Evolutionary conservation across 2,113 vertebrate genomes (phyloP).

Genomic region (Fregata magnificens): DNA sequence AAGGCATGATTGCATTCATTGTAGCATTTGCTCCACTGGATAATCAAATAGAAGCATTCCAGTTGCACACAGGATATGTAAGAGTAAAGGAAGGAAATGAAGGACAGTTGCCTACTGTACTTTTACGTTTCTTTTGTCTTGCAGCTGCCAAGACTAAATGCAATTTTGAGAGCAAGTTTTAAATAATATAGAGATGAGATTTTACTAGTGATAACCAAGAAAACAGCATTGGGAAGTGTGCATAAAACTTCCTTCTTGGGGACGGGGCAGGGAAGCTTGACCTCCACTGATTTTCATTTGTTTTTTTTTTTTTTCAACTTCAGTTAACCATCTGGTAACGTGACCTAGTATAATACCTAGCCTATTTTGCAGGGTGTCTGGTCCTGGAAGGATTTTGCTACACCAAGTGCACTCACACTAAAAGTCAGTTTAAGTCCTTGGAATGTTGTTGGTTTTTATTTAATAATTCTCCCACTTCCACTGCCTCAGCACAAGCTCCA

Average conservation of each 20-base stretch:
- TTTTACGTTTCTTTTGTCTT: constrained; percentile 32
- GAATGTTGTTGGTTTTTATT: background rate
- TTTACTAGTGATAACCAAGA: background rate
- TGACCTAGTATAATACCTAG: background rate
- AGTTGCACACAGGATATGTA: constrained; percentile 43
- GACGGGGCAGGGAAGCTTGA: no score
- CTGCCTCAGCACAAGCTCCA: background rate
- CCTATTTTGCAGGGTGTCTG: background rate
- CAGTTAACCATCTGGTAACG: background rate
- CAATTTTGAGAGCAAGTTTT: constrained; percentile 22
- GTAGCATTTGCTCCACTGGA: constrained; percentile 22
- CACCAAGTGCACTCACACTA: background rate
- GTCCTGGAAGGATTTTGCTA: background rate
- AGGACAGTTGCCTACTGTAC: constrained; percentile 35
- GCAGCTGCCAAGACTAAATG: constrained; percentile 51
- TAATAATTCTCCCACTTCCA: background rate
- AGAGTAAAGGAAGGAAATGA: constrained; percentile 55
- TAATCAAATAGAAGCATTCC: constrained; percentile 54
- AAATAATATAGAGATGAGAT: background rate
- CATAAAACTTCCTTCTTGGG: background rate
- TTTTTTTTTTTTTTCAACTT: background rate
- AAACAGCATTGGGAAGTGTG: background rate
- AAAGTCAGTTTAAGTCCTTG: background rate
- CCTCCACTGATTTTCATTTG: background rate
- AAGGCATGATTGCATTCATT: constrained; percentile 34